Evolutionary conservation across 2,113 vertebrate species (phyloP), one percentile per base, ranked within the genome.

Genomic region (Eulacestoma nigropectus): DNA sequence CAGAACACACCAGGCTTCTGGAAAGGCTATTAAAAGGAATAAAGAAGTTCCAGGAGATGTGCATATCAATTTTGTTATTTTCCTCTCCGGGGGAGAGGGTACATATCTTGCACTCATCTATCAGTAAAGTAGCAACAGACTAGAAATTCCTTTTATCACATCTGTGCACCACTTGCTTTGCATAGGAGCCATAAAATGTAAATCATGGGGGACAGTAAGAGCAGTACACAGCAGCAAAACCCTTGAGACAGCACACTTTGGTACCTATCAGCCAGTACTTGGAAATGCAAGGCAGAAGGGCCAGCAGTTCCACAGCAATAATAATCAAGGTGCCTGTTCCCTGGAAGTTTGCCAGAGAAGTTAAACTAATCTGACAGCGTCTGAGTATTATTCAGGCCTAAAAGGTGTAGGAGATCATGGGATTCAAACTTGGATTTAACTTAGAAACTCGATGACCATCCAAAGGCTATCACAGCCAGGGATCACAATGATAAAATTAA

Each of bases 61-160:
- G 18, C 26, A 50, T 49, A 88, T 25, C 23, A 29, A 91, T 91
- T 87, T 85, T 72, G 15, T 26, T 67, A 27, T 56, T 72, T 25
- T 19, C 4, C 1, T 16, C 27, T 55, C 15, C n/a, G n/a, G 3
- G 11, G 9, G 15, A 89, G 7, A 68, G 17, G 6, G 10, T 27
- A 1, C 10, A 3, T 35, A 42, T 44, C 49, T 77, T 49, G 23
- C 25, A 39, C 15, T 77, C 30, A 69, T 30, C 46, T 73, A 53
- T 49, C 41, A 83, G 53, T 49, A 27, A 87, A 83, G 44, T 4
- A 20, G 13, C 14, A 82, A 60, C 1, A 1, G 42, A 13, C 64
- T 67, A 63, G 55, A 92, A 79, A 80, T 41, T 56, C 33, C 44
- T 94, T 94, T 89, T 79, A 76, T 50, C 44, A 13, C 46, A 44